Percentiles rank a stretch among this genome's conserved stretches.
phyloP scores from a whole-genome alignment of 2,888 invertebrate genomes.

The Drosophila rubida region DNA sequence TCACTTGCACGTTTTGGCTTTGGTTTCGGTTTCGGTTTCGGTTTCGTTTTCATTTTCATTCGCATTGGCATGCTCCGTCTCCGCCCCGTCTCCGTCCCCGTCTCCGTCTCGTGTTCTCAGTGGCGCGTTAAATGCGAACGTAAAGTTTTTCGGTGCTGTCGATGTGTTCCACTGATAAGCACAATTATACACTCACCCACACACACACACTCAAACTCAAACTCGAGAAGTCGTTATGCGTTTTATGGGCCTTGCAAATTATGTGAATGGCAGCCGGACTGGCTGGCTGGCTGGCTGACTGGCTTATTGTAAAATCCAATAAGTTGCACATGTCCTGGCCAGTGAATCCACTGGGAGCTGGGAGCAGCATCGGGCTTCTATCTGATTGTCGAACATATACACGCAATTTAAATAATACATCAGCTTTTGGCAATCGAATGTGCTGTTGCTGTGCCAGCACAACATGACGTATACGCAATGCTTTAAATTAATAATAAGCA shows the following conservation, averaged over 20 bases:
- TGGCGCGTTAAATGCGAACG: slow-evolving; percentile 39
- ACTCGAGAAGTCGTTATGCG: slow-evolving; percentile 23
- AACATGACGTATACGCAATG: slow-evolving; percentile 52
- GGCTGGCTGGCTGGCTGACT: background rate
- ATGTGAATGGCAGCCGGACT: slow-evolving; percentile 39
- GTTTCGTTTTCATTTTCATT: slow-evolving; percentile 36
- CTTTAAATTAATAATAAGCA: slow-evolving; percentile 54
- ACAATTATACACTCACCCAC: slow-evolving; percentile 12
- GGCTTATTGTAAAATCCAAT: slow-evolving; percentile 14
- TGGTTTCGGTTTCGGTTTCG: slow-evolving; percentile 19
- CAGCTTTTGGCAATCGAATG: slow-evolving; percentile 36
- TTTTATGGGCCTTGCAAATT: slow-evolving; percentile 58
- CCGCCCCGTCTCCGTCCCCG: background rate
- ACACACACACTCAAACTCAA: background rate
- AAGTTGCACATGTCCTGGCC: slow-evolving; percentile 21
- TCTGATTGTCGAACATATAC: slow-evolving; percentile 25
- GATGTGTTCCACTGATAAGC: slow-evolving; percentile 50
- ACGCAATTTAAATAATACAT: slow-evolving; percentile 66
- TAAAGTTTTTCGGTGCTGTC: slow-evolving; percentile 38
- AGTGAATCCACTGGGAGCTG: background rate
- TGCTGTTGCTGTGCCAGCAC: slow-evolving; percentile 17
- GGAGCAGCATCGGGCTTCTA: background rate
- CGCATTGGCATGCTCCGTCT: slow-evolving; percentile 5
- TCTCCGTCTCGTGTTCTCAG: slow-evolving; percentile 11
- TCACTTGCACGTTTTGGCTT: slow-evolving; percentile 67